Percentiles rank a stretch among this genome's conserved stretches.
These are phyloP conservation scores for Halyomorpha halys DNA, from an alignment of 1,140 invertebrate genomes.

Conservation along the genomic window DNA sequence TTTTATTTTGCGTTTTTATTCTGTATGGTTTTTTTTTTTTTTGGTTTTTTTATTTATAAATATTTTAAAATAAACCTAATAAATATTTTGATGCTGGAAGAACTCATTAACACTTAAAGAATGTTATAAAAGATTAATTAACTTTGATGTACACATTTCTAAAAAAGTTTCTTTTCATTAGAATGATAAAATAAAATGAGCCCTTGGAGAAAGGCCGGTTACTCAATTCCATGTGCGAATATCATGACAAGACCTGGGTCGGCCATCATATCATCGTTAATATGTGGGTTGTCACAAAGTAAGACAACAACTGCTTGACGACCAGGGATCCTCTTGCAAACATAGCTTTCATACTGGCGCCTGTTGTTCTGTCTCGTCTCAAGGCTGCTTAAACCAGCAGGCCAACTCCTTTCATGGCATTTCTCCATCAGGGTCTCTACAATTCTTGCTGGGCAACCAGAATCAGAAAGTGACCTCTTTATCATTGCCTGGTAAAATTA, in stretches of 20 bases:
- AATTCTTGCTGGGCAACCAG: constrained; percentile 82
- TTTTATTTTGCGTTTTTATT: no score
- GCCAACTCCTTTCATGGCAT: constrained; percentile 91
- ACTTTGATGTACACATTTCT: no score
- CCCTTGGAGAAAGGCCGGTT: constrained; percentile 27
- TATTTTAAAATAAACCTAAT: no score
- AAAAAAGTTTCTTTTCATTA: no score
- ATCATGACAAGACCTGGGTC: constrained; percentile 98
- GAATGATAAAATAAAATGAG: no score
- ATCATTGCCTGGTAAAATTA: constrained; percentile 63
- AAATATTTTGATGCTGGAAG: no score
- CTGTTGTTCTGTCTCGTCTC: constrained; percentile 89
- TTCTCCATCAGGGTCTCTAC: constrained; percentile 93
- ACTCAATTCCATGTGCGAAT: constrained; percentile 94
- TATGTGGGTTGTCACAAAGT: constrained; percentile 87
- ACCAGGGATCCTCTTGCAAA: constrained; percentile 86
- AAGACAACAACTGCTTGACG: constrained; percentile 92
- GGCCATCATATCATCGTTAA: constrained; percentile 90
- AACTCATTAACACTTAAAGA: no score
- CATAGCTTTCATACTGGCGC: constrained; percentile 84
- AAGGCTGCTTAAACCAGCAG: constrained; percentile 77
- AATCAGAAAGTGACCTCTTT: constrained; percentile 81
- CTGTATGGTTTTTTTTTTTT: no score
- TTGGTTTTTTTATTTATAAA: no score
- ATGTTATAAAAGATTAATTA: no score